A percentile compares a stretch with the other conserved stretches of the same genome.
phyloP scores from a whole-genome alignment of 2,888 invertebrate genomes.

The Rhodophaea formosa region DNA sequence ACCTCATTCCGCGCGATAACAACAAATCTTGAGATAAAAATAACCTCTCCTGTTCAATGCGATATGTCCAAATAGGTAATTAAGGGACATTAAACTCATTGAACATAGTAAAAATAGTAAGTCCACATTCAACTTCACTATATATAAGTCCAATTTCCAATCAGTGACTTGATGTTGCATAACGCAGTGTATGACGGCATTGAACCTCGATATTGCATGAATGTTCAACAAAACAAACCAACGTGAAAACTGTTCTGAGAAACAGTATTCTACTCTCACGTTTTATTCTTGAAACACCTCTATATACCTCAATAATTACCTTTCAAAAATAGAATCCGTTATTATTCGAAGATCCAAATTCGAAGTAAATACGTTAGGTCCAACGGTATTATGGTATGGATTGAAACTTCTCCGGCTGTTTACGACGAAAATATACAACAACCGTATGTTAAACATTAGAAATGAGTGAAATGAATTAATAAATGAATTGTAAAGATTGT shows the following conservation, averaged over 20 bases:
- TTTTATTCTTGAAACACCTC: constrained; percentile 13
- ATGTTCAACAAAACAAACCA: neutral
- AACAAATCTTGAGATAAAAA: constrained; percentile 8
- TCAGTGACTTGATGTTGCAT: constrained; percentile 13
- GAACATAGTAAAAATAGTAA: too few species aligned
- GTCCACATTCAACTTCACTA: neutral
- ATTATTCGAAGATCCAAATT: constrained; percentile 76
- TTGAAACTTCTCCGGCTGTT: neutral
- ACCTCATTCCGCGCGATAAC: constrained; percentile 11
- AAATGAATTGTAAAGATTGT: neutral
- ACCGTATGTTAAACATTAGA: neutral
- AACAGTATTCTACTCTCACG: neutral
- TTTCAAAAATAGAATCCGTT: constrained; percentile 72
- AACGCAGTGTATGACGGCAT: constrained; percentile 28
- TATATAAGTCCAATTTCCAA: neutral
- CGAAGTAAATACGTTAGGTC: constrained; percentile 75
- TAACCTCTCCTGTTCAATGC: constrained; percentile 2
- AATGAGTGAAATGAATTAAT: neutral
- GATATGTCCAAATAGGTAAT: neutral
- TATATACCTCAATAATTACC: constrained; percentile 23
- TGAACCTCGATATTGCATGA: constrained; percentile 29
- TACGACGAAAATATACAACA: neutral
- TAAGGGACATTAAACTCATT: neutral
- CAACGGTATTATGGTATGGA: constrained; percentile 40
- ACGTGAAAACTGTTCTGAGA: neutral